Base-by-base conservation (phyloP, 2,113 vertebrate species). In the Aix galericulata region DNA sequence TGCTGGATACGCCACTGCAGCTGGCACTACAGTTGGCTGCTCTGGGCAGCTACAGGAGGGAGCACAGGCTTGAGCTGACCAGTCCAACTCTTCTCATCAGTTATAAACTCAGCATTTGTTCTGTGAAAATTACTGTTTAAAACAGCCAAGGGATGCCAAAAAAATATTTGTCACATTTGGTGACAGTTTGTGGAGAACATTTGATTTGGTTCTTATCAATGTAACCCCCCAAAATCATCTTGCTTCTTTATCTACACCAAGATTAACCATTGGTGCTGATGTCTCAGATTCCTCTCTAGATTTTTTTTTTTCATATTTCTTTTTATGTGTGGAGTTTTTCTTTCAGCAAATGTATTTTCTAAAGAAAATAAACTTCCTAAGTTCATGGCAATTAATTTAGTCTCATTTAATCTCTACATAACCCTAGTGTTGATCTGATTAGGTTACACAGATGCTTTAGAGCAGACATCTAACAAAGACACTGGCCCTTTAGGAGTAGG, bases 111-210 rank as follows among this genome's bases (percentile, higher is more conserved):
- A 22, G 23, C 4, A 56, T 60, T 67, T 93, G 12, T 58, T 66
- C 66, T 44, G 9, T 36, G 9, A 84, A 94, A 91, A 69, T 38
- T 86, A 12, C 2, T 44, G 5, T 76, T 84, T 66, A 14, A 76
- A 73, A 23, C 8, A 58, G 8, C 9, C 27, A 56, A 7, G 1
- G 13, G 17, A 20, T 88, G 10, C 11, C 5, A 79, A 67, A 82
- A 0, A 38, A 36, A 0, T 4, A 31, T 63, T 78, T 60, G 8
- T 66, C 31, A 2, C 44, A 13, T 26, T 32, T 72, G 18, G 1
- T 82, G 27, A 64, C 56, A 6, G 27, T 74, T 52, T 6, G 0
- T n/a, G 16, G 46, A 56, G 10, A 9, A 3, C 42, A 25, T 40
- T 91, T 82, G 55, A 23, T n/a, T 50, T 8, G 16, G 6, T 55